phyloP scores from a whole-genome alignment of 1,140 invertebrate species.

The Drosophila takahashii region DNA sequence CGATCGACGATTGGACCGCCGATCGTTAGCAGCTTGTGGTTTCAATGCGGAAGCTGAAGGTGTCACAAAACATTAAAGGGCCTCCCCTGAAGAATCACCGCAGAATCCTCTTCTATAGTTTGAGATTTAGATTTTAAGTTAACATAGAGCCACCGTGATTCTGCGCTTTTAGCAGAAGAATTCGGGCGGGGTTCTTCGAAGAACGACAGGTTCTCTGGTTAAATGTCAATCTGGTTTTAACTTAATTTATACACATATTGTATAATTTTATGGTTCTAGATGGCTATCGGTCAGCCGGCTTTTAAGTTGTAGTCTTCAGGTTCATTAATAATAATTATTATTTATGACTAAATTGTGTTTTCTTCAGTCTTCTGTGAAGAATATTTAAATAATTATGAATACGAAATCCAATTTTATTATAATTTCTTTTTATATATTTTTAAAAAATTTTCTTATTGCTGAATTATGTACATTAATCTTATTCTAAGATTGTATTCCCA shows the following conservation, averaged over 20 bases:
- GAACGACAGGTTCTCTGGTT: neutral
- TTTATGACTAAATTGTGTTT: neutral
- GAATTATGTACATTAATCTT: too few species aligned
- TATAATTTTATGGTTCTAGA: conserved; percentile 2
- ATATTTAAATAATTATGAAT: too few species aligned
- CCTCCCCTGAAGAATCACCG: neutral
- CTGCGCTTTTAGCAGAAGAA: neutral
- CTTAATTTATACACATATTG: neutral
- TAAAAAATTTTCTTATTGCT: too few species aligned
- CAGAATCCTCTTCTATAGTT: neutral
- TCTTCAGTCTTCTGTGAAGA: too few species aligned
- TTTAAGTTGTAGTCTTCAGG: neutral
- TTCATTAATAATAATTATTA: too few species aligned
- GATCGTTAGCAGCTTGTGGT: conserved; percentile 1
- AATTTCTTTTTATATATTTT: too few species aligned
- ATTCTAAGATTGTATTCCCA: too few species aligned
- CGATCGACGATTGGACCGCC: neutral
- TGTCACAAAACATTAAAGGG: conserved; percentile 9
- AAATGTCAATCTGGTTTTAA: neutral
- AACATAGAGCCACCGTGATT: neutral
- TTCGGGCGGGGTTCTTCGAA: conserved; percentile 8
- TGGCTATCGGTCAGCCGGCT: neutral
- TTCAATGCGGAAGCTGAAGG: conserved; percentile 7
- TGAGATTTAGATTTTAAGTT: neutral
- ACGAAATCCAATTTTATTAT: too few species aligned